Percentiles rank a stretch among this genome's conserved stretches.
These are phyloP conservation scores for Diachrysia chrysitis DNA, from an alignment of 2,888 invertebrate genomes.

Conservation along the genomic window DNA sequence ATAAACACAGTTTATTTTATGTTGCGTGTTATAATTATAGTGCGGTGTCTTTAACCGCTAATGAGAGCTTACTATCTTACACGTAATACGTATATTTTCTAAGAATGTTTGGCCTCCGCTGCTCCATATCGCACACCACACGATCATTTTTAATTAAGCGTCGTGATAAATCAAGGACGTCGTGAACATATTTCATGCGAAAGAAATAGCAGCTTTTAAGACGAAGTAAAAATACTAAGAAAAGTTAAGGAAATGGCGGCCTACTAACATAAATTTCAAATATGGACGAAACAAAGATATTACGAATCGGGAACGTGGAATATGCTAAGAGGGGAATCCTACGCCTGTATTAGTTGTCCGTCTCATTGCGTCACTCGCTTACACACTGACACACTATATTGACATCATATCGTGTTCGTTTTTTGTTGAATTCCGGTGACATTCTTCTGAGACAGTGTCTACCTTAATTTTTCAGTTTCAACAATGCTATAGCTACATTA, in stretches of 20 bases:
- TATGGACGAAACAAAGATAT: conserved; percentile 70
- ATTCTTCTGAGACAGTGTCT: conserved; percentile 41
- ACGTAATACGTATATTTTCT: conserved; percentile 63
- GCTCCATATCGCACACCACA: conserved; percentile 54
- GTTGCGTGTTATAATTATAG: conserved; percentile 79
- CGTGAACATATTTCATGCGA: conserved; percentile 62
- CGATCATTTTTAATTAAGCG: conserved; percentile 60
- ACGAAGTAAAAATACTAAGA: conserved; percentile 56
- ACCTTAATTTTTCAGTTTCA: conserved; percentile 38
- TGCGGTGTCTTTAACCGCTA: conserved; percentile 86
- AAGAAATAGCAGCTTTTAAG: conserved; percentile 53
- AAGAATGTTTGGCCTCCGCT: conserved; percentile 51
- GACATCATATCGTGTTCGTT: conserved; percentile 18
- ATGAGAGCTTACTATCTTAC: conserved; percentile 77
- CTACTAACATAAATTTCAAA: conserved; percentile 66
- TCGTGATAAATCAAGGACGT: conserved; percentile 77
- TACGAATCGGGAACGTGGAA: conserved; percentile 62
- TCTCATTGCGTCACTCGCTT: conserved; percentile 13
- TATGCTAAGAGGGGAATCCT: conserved; percentile 42
- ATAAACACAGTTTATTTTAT: conserved; percentile 81
- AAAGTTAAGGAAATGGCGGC: conserved; percentile 56
- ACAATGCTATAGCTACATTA: conserved; percentile 58
- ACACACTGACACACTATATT: conserved; percentile 18
- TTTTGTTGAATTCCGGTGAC: conserved; percentile 28
- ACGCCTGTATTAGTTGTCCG: conserved; percentile 35